Base-by-base conservation (phyloP, 1,140 invertebrate species). In the Drosophila littoralis region DNA sequence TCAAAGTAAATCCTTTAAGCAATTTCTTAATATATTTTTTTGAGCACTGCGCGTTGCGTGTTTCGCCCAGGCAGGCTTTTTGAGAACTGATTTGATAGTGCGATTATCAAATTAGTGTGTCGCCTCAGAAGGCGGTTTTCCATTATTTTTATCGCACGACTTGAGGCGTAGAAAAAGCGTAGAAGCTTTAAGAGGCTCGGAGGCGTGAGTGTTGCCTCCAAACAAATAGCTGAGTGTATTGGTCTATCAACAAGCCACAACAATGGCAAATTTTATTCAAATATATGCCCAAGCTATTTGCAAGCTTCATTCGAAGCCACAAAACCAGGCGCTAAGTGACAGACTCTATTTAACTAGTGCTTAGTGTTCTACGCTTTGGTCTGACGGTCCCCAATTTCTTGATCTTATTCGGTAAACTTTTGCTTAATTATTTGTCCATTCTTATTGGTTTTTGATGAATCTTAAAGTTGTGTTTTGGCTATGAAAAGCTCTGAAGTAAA, bases 61-160 rank as follows among this genome's bases (percentile, higher is more conserved):
- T 43, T 68, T 42, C 42, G 66, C 54, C 64, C 36, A 45, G 66
- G 17, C 73, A 42, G 66, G 66, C 55, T 51, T 55, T 51, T 52
- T 50, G 54, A 65, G 38, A 61, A 89, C 84, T 89, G 80, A 51
- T 77, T 85, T 75, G 74, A 88, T 83, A 69, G 64, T 55, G 74
- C 57, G 84, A 84, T 84, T 84, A 84, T 90, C 59, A 88, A 90
- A 89, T 84, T 65, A 60, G 51, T 67, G 67, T 66, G 61, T 40
- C 33, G 60, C 43, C 36, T 10, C 15, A 9, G 51, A 7, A 32
- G 60, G 38, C 58, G 43, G 40, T 54, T 77, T 72, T 55, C 13
- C 52, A 64, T 60, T 54, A 28, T 48, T 48, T 76, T 77, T 75
- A 85, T 85, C 78, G 69, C 63, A 35, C 59, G 17, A 38, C 22